Percentiles rank a stretch among this genome's conserved stretches.
phyloP scores from a whole-genome alignment of 2,888 invertebrate genomes.

The Nomada lathburiana region DNA sequence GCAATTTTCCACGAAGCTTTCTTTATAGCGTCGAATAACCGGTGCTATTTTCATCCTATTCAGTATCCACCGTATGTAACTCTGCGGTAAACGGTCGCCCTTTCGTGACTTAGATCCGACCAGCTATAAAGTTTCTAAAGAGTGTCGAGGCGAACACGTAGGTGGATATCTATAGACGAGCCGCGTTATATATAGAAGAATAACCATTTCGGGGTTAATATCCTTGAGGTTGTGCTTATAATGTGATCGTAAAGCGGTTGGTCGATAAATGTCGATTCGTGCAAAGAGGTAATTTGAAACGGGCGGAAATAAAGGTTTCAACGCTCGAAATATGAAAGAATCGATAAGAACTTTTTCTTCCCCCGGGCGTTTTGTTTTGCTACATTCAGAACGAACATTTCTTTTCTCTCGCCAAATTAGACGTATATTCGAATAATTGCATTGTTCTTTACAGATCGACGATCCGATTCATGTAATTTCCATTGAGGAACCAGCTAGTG shows the following conservation, averaged over 20 bases:
- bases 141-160: slow-evolving; percentile 59
- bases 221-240: slow-evolving; percentile 66
- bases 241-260: slow-evolving; percentile 16
- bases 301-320: not conserved
- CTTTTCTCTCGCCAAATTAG: not conserved
- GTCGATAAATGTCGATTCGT: not conserved
- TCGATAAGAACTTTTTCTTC: not conserved
- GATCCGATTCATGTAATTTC: slow-evolving; percentile 89
- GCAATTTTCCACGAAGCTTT: slow-evolving; percentile 66
- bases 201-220: slow-evolving; percentile 79
- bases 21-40: slow-evolving; percentile 62
- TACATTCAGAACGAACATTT: too few species aligned
- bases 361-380: too few species aligned
- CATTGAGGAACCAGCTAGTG: slow-evolving; percentile 86
- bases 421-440: slow-evolving; percentile 13
- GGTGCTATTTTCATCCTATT: slow-evolving; percentile 58
- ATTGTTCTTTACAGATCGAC: slow-evolving; percentile 86
- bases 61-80: slow-evolving; percentile 50
- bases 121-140: slow-evolving; percentile 61
- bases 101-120: slow-evolving; percentile 65
- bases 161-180: slow-evolving; percentile 73
- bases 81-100: slow-evolving; percentile 64
- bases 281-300: not conserved
- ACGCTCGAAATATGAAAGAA: not conserved
- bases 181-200: slow-evolving; percentile 75